Percentiles rank a stretch among this genome's conserved stretches.
Evolutionary conservation across 2,113 vertebrate genomes (phyloP).

Genomic region (Channa argus): DNA sequence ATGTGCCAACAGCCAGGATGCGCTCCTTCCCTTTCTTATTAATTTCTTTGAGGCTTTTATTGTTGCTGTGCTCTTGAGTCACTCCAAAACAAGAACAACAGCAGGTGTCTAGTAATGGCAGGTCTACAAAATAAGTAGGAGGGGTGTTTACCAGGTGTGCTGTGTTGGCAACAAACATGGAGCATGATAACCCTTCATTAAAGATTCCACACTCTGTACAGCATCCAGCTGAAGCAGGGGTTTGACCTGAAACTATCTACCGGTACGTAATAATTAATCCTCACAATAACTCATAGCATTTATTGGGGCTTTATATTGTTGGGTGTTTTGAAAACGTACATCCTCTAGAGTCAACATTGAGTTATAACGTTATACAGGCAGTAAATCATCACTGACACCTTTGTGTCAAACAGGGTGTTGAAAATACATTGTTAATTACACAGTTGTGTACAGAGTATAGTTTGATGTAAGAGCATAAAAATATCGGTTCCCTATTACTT

Average conservation of each 20-base stretch:
- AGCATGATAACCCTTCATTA: conserved; percentile 83
- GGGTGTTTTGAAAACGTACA: conserved; percentile 53
- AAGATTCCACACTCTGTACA: conserved; percentile 69
- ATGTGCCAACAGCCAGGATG: conserved; percentile 61
- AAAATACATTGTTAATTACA: conserved; percentile 55
- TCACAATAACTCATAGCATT: conserved; percentile 64
- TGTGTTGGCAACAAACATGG: conserved; percentile 55
- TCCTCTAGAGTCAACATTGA: conserved; percentile 25
- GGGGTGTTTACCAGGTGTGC: conserved; percentile 81
- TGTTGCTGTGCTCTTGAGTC: conserved; percentile 78
- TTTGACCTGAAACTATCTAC: conserved; percentile 56
- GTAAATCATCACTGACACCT: conserved; percentile 63
- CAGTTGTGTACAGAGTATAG: conserved; percentile 11
- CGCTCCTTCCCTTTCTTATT: conserved; percentile 72
- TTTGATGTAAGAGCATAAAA: conserved; percentile 20
- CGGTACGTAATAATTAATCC: conserved; percentile 59
- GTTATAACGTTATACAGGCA: conserved; percentile 50
- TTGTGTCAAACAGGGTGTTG: conserved; percentile 26
- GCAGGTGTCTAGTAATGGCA: conserved; percentile 78
- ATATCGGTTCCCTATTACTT: conserved; percentile 26
- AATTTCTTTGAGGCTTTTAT: conserved; percentile 55
- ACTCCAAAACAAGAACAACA: conserved; percentile 75
- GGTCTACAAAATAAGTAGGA: conserved; percentile 56
- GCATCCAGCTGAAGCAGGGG: conserved; percentile 53
- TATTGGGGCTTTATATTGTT: conserved; percentile 58